A percentile compares a stretch with the other conserved stretches of the same genome.
These are phyloP conservation scores for Pandemis cinnamomeana DNA, from an alignment of 2,888 invertebrate genomes.

Conservation along the genomic window DNA sequence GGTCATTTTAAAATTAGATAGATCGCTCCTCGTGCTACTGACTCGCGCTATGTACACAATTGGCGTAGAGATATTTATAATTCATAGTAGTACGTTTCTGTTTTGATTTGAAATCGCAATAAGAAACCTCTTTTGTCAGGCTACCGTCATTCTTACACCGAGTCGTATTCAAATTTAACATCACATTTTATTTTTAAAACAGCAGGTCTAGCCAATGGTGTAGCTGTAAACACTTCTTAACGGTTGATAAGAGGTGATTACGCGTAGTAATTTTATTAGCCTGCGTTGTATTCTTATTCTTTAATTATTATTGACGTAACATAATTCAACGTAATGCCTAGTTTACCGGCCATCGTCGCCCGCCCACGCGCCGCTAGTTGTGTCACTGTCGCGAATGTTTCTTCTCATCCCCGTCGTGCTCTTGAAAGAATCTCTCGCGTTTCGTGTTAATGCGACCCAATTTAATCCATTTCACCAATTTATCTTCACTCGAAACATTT, in stretches of 20 bases:
- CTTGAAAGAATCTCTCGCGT: constrained; percentile 56
- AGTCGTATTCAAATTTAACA: not conserved
- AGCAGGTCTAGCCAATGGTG: too few relatives aligned
- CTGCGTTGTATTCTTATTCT: constrained; percentile 8
- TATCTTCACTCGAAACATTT: constrained; percentile 34
- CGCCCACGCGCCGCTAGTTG: constrained; percentile 62
- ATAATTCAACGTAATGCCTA: constrained; percentile 31
- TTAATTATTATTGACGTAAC: constrained; percentile 28
- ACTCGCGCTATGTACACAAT: constrained; percentile 28
- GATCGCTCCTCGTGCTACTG: constrained; percentile 20
- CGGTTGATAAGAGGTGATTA: not conserved
- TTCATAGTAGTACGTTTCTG: constrained; percentile 17
- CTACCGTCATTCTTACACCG: not conserved
- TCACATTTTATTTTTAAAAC: not conserved
- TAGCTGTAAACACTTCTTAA: not conserved
- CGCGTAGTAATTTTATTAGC: not conserved
- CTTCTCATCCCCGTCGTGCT: constrained; percentile 56
- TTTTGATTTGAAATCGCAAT: constrained; percentile 25
- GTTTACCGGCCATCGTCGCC: constrained; percentile 49
- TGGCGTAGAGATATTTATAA: constrained; percentile 34
- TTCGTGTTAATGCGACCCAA: constrained; percentile 63
- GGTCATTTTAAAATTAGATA: constrained; percentile 40
- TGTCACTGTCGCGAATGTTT: constrained; percentile 67
- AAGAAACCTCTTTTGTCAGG: not conserved
- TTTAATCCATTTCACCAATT: constrained; percentile 51